Percentiles rank a stretch among this genome's conserved stretches.
phyloP scores from a whole-genome alignment of 2,888 invertebrate species.

The Hoplodrina ambigua region DNA sequence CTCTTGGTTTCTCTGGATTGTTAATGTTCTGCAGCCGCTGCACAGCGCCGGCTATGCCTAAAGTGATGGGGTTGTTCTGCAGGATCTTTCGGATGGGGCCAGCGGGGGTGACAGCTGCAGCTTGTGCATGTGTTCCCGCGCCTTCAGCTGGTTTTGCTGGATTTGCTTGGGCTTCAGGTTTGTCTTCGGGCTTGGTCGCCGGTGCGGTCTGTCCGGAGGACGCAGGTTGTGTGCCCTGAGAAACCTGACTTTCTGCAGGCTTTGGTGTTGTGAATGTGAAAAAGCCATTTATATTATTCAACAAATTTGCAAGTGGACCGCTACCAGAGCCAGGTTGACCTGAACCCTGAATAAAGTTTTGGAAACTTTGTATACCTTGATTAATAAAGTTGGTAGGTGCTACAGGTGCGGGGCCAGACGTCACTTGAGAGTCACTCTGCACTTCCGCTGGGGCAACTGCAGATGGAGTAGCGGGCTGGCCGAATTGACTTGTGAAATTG shows the following conservation, averaged over 20 bases:
- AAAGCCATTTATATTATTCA: too few relatives aligned
- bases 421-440: slow-evolving; percentile 44
- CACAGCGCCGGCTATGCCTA: slow-evolving; percentile 65
- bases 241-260: slow-evolving; percentile 16
- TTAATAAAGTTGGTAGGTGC: background rate
- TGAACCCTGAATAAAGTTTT: too few relatives aligned
- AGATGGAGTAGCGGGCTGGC: background rate
- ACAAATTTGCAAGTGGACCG: background rate
- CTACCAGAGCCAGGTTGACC: background rate
- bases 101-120: slow-evolving; percentile 42
- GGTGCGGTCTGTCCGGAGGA: slow-evolving; percentile 1
- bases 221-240: slow-evolving; percentile 19
- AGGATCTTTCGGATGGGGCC: slow-evolving; percentile 73
- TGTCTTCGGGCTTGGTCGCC: slow-evolving; percentile 17
- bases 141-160: slow-evolving; percentile 29
- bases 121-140: slow-evolving; percentile 11
- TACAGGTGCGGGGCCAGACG: slow-evolving; percentile 10
- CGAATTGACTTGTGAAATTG: slow-evolving; percentile 2
- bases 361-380: slow-evolving; percentile 9
- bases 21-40: slow-evolving; percentile 66
- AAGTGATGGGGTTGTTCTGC: slow-evolving; percentile 70
- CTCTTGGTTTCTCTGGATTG: slow-evolving; percentile 60
- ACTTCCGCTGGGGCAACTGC: background rate
- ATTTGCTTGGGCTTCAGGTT: slow-evolving; percentile 7
- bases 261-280: background rate